phyloP scores from a whole-genome alignment of 2,797 vertebrate genomes.

The Coluber constrictor region DNA sequence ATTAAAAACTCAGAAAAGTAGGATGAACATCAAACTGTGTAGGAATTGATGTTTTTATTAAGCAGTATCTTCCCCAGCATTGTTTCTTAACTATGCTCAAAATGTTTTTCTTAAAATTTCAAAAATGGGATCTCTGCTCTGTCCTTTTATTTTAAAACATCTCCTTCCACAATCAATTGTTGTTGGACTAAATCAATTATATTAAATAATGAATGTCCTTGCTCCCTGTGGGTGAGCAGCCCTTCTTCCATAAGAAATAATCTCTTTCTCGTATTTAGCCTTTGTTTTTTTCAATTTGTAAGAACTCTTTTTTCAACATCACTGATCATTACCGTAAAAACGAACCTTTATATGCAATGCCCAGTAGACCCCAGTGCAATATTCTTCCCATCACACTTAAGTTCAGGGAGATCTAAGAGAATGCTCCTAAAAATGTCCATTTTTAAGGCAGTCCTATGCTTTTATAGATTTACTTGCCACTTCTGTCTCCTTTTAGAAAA shows the following conservation, averaged over 20 bases:
- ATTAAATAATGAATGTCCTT: not conserved
- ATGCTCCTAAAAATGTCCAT: not conserved
- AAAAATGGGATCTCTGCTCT: not conserved
- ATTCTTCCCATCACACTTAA: not conserved
- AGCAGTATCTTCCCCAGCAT: not conserved
- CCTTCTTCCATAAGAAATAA: not conserved
- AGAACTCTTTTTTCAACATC: constrained; percentile 8
- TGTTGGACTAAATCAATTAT: constrained; percentile 9
- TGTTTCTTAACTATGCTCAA: not conserved
- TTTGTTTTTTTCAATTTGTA: not conserved
- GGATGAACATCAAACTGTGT: not conserved
- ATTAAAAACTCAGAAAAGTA: not conserved
- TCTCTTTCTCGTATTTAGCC: not conserved
- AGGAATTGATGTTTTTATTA: not conserved
- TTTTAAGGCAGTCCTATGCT: not conserved
- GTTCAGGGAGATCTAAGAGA: not conserved
- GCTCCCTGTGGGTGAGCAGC: not conserved
- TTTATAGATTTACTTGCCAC: not conserved
- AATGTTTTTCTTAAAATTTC: not conserved
- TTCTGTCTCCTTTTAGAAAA: constrained; percentile 1
- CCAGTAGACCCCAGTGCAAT: not conserved
- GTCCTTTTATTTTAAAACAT: not conserved
- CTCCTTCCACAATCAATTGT: constrained; percentile 19
- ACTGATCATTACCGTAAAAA: not conserved
- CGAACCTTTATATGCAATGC: not conserved